phyloP scores from a whole-genome alignment of 2,113 vertebrate species.

The Perca fluviatilis region DNA sequence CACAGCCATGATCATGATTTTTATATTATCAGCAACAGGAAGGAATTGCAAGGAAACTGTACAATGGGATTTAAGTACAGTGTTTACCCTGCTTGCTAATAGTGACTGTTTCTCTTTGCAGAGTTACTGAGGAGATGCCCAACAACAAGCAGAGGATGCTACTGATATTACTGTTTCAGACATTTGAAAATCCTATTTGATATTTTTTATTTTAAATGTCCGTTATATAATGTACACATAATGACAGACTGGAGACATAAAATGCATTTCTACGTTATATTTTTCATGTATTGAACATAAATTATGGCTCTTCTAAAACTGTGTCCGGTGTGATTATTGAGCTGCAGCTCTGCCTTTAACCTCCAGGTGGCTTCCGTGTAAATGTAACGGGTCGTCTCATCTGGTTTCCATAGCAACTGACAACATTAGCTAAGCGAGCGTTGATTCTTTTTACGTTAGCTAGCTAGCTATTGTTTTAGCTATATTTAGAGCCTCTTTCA shows the following conservation, averaged over 20 bases:
- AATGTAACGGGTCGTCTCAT: not conserved
- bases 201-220: conserved; percentile 66
- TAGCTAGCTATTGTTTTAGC: too few relatives aligned
- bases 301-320: conserved; percentile 30
- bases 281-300: conserved; percentile 71
- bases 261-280: conserved; percentile 65
- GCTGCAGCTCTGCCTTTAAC: not conserved
- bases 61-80: not conserved
- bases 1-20: not conserved
- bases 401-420: conserved; percentile 69
- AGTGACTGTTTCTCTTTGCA: conserved; percentile 56
- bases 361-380: conserved; percentile 24
- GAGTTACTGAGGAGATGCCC: conserved; percentile 71
- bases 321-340: conserved; percentile 31
- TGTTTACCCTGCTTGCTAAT: conserved; percentile 2
- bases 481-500: not conserved
- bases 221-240: conserved; percentile 50
- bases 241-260: conserved; percentile 21
- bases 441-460: not conserved
- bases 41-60: not conserved
- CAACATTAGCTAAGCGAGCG: conserved; percentile 34
- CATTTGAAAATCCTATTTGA: conserved; percentile 36
- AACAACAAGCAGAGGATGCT: conserved; percentile 22
- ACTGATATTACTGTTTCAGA: conserved; percentile 44
- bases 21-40: not conserved